A percentile compares a stretch with the other conserved stretches of the same genome.
Evolutionary conservation across 2,888 invertebrate species (phyloP).

Genomic region (Andricus quercusramuli): DNA sequence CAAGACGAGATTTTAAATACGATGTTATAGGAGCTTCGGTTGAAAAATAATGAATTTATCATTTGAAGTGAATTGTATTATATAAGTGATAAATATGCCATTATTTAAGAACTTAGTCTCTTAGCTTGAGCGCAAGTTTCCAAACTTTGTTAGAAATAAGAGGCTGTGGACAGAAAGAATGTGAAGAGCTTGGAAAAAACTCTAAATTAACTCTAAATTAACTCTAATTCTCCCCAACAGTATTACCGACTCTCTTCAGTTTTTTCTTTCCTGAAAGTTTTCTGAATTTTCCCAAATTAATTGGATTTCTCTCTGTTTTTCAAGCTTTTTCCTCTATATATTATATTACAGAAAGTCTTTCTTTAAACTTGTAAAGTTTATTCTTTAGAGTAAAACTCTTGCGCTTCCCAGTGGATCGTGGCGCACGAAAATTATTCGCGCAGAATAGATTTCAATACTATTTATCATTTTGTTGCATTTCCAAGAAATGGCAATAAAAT

Average conservation of each 20-base stretch:
- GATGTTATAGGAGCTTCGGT: neutral
- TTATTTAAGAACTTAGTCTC: constrained; percentile 19
- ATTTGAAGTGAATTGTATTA: neutral
- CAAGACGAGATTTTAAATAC: neutral
- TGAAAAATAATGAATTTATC: neutral
- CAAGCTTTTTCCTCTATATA: neutral
- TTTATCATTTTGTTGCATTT: constrained; percentile 11
- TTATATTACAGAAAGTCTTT: neutral
- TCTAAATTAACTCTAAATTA: constrained; percentile 8
- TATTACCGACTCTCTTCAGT: constrained; percentile 1
- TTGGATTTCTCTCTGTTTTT: neutral
- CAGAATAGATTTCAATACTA: neutral
- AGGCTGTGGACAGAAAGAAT: constrained; percentile 7
- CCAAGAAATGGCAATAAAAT: neutral
- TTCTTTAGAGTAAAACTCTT: neutral
- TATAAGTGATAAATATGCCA: neutral
- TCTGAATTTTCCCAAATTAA: neutral
- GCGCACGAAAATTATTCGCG: constrained; percentile 1
- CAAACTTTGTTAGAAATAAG: constrained; percentile 13
- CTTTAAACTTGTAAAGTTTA: neutral
- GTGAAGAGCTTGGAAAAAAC: constrained; percentile 21
- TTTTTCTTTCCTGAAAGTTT: neutral
- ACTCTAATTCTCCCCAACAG: constrained; percentile 6
- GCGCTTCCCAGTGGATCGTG: neutral
- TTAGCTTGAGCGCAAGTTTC: neutral